These are phyloP conservation scores for Neomorphus geoffroyi DNA, from an alignment of 2,797 vertebrate genomes.

Conservation along the genomic window DNA sequence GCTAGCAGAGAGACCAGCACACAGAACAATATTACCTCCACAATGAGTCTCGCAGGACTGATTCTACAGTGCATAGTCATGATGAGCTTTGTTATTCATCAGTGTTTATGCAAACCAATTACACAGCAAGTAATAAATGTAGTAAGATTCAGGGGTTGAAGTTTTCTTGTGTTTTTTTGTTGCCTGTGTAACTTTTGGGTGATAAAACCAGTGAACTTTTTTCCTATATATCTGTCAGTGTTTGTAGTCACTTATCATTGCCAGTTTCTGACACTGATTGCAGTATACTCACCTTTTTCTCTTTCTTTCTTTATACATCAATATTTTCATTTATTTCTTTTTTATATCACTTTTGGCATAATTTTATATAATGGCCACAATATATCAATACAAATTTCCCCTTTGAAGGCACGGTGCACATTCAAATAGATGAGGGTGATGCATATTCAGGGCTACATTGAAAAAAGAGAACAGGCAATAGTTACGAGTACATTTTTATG, in stretches of 20 bases:
- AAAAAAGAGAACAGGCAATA: accelerated
- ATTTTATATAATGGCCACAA: background rate
- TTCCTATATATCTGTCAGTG: background rate
- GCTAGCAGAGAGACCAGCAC: background rate
- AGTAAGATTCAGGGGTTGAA: background rate
- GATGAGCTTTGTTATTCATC: background rate
- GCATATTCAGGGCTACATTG: background rate
- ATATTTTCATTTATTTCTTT: background rate
- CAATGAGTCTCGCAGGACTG: background rate
- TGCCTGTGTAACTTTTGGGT: background rate
- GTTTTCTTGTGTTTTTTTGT: background rate
- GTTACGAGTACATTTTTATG: background rate
- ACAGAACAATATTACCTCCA: background rate
- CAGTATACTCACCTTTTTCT: background rate
- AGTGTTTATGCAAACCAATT: background rate
- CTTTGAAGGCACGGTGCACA: background rate
- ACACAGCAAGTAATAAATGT: background rate
- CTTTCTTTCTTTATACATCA: background rate
- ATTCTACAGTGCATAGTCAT: background rate
- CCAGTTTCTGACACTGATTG: background rate
- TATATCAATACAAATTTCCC: background rate
- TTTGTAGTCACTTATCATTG: background rate
- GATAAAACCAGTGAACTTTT: background rate
- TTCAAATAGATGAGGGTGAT: background rate
- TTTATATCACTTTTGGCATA: background rate